phyloP scores from a whole-genome alignment of 1,140 invertebrate species.

The Oppia nitens region DNA sequence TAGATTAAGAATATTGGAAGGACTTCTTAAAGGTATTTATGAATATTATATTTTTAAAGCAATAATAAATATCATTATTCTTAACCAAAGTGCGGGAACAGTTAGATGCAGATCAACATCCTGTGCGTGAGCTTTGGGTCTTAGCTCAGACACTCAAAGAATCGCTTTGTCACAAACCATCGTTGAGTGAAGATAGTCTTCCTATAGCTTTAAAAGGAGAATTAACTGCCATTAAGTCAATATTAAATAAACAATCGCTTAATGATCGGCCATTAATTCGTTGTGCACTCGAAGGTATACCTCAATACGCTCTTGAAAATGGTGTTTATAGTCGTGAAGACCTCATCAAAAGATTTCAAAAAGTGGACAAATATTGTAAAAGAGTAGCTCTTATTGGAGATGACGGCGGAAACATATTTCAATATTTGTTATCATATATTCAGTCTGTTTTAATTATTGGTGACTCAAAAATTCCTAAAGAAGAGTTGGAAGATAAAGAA shows the following conservation, averaged over 20 bases:
- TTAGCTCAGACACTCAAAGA: constrained; percentile 49
- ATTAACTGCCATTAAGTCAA: constrained; percentile 5
- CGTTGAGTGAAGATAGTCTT: neutral
- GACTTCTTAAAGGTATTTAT: constrained; percentile 56
- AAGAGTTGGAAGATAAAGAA: constrained; percentile 23
- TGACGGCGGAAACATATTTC: constrained; percentile 46
- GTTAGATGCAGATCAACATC: constrained; percentile 54
- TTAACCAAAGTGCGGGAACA: constrained; percentile 52
- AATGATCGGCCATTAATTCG: constrained; percentile 4
- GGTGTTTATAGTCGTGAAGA: constrained; percentile 72
- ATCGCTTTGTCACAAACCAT: neutral
- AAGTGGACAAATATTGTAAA: constrained; percentile 38
- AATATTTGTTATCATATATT: constrained; percentile 73
- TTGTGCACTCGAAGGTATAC: constrained; percentile 44
- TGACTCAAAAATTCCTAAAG: constrained; percentile 29
- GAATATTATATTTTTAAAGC: constrained; percentile 4
- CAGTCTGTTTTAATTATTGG: constrained; percentile 33
- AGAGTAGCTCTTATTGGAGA: constrained; percentile 66
- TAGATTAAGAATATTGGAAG: constrained; percentile 67
- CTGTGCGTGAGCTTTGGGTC: constrained; percentile 75
- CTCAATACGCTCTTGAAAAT: constrained; percentile 48
- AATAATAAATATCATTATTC: constrained; percentile 8
- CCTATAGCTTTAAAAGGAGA: constrained; percentile 1
- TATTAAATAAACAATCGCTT: neutral
- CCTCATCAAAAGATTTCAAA: constrained; percentile 62